phyloP scores from a whole-genome alignment of 1,140 invertebrate genomes.

The Samia ricini region DNA sequence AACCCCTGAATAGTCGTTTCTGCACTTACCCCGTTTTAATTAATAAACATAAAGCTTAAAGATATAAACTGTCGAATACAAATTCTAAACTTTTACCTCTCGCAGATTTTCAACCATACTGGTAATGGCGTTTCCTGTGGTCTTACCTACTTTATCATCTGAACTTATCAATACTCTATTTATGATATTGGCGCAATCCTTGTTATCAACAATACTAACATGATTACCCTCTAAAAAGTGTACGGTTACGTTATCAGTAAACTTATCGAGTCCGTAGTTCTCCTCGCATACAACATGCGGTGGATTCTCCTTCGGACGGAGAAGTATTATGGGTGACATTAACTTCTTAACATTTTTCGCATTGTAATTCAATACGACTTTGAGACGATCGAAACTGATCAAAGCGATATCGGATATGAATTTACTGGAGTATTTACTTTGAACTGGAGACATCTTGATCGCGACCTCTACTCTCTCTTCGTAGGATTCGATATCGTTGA shows the following conservation, averaged over 20 bases:
- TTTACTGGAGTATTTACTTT: conserved; percentile 71
- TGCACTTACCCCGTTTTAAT: not conserved
- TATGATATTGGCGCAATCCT: conserved; percentile 80
- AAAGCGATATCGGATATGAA: conserved; percentile 69
- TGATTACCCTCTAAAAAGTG: conserved; percentile 85
- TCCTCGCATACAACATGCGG: conserved; percentile 74
- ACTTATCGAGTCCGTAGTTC: conserved; percentile 82
- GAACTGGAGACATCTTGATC: conserved; percentile 46
- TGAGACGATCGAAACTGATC: conserved; percentile 78
- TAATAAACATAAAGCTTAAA: not conserved
- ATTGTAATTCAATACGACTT: conserved; percentile 77
- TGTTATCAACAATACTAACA: conserved; percentile 82
- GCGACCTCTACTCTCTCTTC: conserved; percentile 71
- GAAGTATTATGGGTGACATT: conserved; percentile 80
- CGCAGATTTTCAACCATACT: conserved; percentile 57
- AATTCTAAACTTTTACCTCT: conserved; percentile 36
- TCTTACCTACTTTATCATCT: conserved; percentile 31
- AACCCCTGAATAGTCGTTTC: not conserved
- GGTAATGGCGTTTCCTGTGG: conserved; percentile 41
- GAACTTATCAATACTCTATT: conserved; percentile 63
- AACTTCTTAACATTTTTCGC: conserved; percentile 58
- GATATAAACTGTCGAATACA: not conserved
- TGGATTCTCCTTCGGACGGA: conserved; percentile 79
- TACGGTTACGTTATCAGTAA: conserved; percentile 74
- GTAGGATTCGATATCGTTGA: conserved; percentile 74